Percentiles rank a stretch among this genome's conserved stretches.
These are phyloP conservation scores for Pseudomyrmex concolor DNA, from an alignment of 1,140 invertebrate genomes.

Conservation along the genomic window DNA sequence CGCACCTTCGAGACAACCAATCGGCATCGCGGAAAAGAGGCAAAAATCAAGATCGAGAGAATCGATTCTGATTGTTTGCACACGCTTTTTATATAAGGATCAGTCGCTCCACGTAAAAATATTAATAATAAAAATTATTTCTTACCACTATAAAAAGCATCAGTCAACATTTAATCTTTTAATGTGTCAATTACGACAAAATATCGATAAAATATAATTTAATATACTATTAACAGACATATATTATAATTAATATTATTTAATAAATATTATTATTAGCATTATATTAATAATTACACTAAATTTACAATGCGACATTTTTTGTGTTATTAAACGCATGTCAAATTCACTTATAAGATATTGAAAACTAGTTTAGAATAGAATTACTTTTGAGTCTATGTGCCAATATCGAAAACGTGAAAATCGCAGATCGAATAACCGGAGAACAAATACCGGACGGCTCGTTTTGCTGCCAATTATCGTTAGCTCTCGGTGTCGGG, in stretches of 20 bases:
- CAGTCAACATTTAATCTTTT: background rate
- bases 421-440: conserved; percentile 35
- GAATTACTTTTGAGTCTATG: background rate
- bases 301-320: background rate
- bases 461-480: conserved; percentile 61
- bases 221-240: conserved; percentile 3
- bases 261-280: conserved; percentile 8
- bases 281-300: background rate
- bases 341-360: conserved; percentile 10
- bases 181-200: background rate
- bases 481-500: background rate
- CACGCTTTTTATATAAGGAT: too few species aligned
- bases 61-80: too few species aligned
- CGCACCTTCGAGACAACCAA: too few species aligned
- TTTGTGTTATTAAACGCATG: background rate
- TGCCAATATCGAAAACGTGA: conserved; percentile 21
- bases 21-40: too few species aligned
- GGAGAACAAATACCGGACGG: conserved; percentile 41
- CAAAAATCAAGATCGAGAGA: too few species aligned
- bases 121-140: background rate
- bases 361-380: background rate
- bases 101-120: too few species aligned
- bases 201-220: conserved; percentile 24
- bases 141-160: background rate
- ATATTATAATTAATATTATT: background rate